phyloP scores from a whole-genome alignment of 2,888 invertebrate genomes.

The Pantelozetes paolii region DNA sequence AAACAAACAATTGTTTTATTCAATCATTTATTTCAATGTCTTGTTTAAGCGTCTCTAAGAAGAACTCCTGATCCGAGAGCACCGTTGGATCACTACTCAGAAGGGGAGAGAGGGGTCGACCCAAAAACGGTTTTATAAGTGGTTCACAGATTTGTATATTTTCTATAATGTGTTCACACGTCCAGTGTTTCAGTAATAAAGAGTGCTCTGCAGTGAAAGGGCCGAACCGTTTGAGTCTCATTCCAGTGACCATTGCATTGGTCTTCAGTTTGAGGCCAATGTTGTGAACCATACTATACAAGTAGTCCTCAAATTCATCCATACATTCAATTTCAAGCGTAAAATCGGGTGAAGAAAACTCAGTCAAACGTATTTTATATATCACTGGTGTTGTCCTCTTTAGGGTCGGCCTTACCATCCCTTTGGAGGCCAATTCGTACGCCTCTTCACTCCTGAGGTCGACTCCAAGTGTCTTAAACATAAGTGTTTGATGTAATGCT shows the following conservation, averaged over 20 bases:
- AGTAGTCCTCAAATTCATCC: constrained; percentile 74
- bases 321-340: constrained; percentile 79
- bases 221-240: constrained; percentile 77
- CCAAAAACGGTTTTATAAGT: constrained; percentile 4
- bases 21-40: neutral
- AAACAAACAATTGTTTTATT: neutral
- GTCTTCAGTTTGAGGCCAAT: constrained; percentile 73
- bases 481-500: constrained; percentile 73
- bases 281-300: constrained; percentile 74
- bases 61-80: constrained; percentile 21
- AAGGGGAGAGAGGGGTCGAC: neutral
- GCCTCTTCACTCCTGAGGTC: constrained; percentile 80
- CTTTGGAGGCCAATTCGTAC: constrained; percentile 78
- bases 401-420: constrained; percentile 69
- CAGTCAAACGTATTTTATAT: constrained; percentile 77
- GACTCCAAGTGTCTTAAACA: constrained; percentile 62
- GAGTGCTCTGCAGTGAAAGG: constrained; percentile 71
- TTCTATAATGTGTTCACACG: constrained; percentile 62
- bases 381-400: constrained; percentile 67
- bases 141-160: constrained; percentile 59
- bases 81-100: neutral
- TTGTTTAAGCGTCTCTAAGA: constrained; percentile 41
- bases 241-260: constrained; percentile 70
- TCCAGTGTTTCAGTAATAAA: constrained; percentile 77
- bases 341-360: constrained; percentile 76